A percentile compares a stretch with the other conserved stretches of the same genome.
phyloP scores from a whole-genome alignment of 1,140 invertebrate genomes.

The Sycophila sp. region DNA sequence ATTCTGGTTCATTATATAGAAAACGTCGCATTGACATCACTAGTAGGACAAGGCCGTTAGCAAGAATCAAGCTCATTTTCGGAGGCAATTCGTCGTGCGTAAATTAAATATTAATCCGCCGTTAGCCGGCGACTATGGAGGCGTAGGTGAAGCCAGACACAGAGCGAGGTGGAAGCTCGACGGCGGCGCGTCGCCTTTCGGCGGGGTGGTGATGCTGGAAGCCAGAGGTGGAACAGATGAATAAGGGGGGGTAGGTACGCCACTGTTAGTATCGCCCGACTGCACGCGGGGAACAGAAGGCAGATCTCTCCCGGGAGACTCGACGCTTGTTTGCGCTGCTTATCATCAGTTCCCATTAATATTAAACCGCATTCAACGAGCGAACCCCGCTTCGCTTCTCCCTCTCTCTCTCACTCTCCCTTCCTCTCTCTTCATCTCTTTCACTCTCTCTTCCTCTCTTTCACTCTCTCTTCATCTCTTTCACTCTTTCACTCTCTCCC shows the following conservation, averaged over 20 bases:
- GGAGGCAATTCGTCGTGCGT: neutral
- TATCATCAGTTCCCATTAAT: slow-evolving; percentile 68
- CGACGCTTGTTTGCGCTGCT: slow-evolving; percentile 66
- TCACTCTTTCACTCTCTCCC: neutral
- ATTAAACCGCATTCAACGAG: slow-evolving; percentile 67
- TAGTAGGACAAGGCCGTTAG: no score
- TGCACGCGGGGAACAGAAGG: slow-evolving; percentile 66
- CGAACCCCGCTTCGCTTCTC: neutral
- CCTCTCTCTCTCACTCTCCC: neutral
- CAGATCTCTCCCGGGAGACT: slow-evolving; percentile 63
- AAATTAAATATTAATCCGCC: slow-evolving; percentile 14
- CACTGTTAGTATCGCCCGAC: slow-evolving; percentile 55
- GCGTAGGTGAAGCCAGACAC: neutral
- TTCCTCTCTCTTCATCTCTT: no score
- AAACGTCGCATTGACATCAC: no score
- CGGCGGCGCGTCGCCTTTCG: no score
- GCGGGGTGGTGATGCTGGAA: neutral
- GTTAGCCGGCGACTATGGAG: neutral
- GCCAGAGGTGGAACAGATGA: neutral
- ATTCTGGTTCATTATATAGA: no score
- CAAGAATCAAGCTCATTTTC: neutral
- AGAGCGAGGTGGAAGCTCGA: neutral
- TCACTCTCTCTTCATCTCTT: no score
- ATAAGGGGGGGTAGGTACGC: neutral
- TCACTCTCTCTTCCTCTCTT: no score